Conservation (phyloP, 2,113 vertebrate species). For the Lampris incognitus region DNA sequence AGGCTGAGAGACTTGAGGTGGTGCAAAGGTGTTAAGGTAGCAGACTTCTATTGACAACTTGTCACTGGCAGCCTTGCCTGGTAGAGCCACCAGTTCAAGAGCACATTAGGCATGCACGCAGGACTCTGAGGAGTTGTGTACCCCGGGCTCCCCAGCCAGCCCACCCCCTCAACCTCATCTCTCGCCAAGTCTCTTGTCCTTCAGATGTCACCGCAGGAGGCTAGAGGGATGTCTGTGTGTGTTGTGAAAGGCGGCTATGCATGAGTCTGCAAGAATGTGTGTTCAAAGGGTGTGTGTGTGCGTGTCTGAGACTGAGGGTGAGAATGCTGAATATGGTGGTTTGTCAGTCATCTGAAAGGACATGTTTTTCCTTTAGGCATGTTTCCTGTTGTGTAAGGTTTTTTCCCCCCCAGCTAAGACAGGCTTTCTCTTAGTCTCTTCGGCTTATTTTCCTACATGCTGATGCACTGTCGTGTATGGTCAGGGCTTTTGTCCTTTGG, state of each 20-base stretch:
- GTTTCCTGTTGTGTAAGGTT: constrained; percentile 27
- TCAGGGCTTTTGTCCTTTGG: not conserved
- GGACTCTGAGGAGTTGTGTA: constrained; percentile 77
- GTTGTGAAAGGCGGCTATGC: constrained; percentile 7
- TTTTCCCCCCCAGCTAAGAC: not conserved
- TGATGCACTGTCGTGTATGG: too few species aligned
- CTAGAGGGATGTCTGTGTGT: constrained; percentile 3
- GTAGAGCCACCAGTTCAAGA: constrained; percentile 51
- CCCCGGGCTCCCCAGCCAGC: constrained; percentile 62
- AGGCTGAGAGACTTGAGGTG: constrained; percentile 12
- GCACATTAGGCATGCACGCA: constrained; percentile 72
- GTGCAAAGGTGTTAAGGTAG: constrained; percentile 37
- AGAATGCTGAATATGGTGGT: not conserved
- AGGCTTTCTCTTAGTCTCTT: too few species aligned
- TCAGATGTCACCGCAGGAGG: constrained; percentile 70
- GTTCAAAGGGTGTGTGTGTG: constrained; percentile 17
- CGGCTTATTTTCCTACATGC: too few species aligned
- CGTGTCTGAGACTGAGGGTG: not conserved
- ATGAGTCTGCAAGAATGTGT: not conserved
- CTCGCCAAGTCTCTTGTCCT: constrained; percentile 62
- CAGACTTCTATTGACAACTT: constrained; percentile 65
- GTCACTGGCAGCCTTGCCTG: constrained; percentile 60
- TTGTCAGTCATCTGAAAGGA: constrained; percentile 16
- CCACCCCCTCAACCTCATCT: constrained; percentile 59
- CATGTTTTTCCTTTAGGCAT: constrained; percentile 10